These are phyloP conservation scores for Ischnus inquisitorius DNA, from an alignment of 2,888 invertebrate species.

Conservation along the genomic window DNA sequence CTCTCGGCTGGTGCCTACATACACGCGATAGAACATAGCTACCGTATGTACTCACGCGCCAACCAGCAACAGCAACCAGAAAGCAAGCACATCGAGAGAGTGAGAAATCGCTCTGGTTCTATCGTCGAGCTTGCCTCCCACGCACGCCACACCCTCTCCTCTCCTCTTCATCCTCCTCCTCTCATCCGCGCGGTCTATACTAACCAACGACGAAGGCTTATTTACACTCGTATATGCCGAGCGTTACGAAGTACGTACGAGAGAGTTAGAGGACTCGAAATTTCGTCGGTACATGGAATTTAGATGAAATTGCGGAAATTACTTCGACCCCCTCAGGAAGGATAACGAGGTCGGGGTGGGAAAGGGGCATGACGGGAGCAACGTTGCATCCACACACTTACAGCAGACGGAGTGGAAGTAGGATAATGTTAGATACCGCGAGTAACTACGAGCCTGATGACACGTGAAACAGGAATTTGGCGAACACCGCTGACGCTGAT, in stretches of 20 bases:
- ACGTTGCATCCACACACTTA: conserved; percentile 49
- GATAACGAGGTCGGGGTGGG: conserved; percentile 27
- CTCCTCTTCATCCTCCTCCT: conserved; percentile 58
- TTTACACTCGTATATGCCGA: conserved; percentile 64
- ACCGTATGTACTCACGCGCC: conserved; percentile 62
- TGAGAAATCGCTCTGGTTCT: conserved; percentile 42
- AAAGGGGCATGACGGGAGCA: conserved; percentile 18
- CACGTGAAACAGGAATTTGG: conserved; percentile 60
- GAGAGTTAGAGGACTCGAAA: conserved; percentile 75
- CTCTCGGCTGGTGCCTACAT: conserved; percentile 61
- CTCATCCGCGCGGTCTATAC: conserved; percentile 56
- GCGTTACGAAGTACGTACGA: conserved; percentile 45
- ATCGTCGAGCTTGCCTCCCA: conserved; percentile 45
- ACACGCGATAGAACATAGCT: conserved; percentile 57
- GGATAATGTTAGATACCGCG: conserved; percentile 59
- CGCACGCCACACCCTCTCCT: conserved; percentile 32
- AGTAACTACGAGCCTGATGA: conserved; percentile 52
- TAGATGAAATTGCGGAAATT: conserved; percentile 85
- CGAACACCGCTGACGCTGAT: conserved; percentile 5
- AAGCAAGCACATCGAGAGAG: conserved; percentile 10
- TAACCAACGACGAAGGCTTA: conserved; percentile 59
- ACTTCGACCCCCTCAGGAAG: conserved; percentile 75
- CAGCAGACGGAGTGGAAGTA: conserved; percentile 42
- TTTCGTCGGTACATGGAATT: conserved; percentile 83
- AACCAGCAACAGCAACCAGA: conserved; percentile 58